A percentile compares a stretch with the other conserved stretches of the same genome.
phyloP scores from a whole-genome alignment of 2,113 vertebrate genomes.

The Platichthys flesus region DNA sequence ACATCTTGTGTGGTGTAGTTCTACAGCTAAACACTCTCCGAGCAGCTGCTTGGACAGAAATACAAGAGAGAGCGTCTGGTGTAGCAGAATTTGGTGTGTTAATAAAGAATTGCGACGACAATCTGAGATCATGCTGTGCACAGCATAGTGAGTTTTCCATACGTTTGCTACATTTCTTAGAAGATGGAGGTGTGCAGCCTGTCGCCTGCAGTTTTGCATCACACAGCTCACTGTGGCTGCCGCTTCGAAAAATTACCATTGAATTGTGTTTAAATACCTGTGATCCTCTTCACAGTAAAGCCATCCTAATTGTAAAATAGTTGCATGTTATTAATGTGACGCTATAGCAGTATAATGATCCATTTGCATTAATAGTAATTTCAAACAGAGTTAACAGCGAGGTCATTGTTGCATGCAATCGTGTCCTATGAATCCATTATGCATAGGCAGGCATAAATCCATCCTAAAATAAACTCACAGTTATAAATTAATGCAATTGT shows the following conservation, averaged over 20 bases:
- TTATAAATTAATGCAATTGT: too few species aligned
- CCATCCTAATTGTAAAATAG: not conserved
- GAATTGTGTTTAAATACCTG: not conserved
- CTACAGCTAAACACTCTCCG: not conserved
- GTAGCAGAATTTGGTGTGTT: not conserved
- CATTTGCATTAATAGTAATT: not conserved
- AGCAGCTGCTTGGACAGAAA: not conserved
- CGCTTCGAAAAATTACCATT: not conserved
- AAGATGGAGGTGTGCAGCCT: not conserved
- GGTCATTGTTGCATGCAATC: not conserved
- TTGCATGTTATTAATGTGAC: not conserved
- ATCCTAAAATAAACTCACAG: too few species aligned
- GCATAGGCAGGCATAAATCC: too few species aligned
- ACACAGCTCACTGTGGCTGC: not conserved
- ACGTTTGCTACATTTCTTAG: not conserved
- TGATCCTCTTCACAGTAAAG: not conserved
- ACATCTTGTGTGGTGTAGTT: not conserved
- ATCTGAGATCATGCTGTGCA: constrained; percentile 4
- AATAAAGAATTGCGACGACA: not conserved
- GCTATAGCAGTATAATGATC: not conserved
- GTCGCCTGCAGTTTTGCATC: not conserved
- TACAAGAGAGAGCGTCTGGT: not conserved
- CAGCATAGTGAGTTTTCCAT: not conserved
- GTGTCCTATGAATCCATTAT: not conserved
- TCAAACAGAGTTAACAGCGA: not conserved